Evolutionary conservation across 30 jellyfish, hydroid and myxozoan genomes (phyloP), one percentile per base, ranked within the genome.

Genomic region (Aurelia sp.): DNA sequence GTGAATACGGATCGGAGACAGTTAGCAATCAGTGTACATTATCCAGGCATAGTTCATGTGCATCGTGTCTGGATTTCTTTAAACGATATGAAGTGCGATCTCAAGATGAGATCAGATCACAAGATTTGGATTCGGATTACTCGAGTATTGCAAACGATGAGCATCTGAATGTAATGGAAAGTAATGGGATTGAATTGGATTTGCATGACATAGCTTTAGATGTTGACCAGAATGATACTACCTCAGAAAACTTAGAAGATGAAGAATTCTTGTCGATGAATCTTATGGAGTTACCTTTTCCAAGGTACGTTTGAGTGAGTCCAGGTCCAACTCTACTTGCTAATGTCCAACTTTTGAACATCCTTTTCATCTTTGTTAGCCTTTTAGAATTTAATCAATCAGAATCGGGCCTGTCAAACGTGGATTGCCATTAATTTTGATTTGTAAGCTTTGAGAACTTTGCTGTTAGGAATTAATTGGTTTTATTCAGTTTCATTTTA

Each of bases 121-220:
- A 44, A 44, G 55, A 44, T 44, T 8, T 44, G 55, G 55, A 44
- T 80, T 93, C 98, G 13, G 98, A 88, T 79, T 93, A 93, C 62
- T 89, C 93, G 18, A 93, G 98, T 69, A 69, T 93, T 18, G 95
- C 88, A 13, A 82, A 83, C 55, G 98, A 93, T 47, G 96, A 87
- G 57, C 87, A 50, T 57, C 55, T 44, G 0, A 44, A 44, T 44
- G 76, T 15, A 13, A 15, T 11, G 52, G 85, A 73, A n/a, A 63
- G 63, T 17, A 81, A 57, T 44, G 88, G 88, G 20, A 74, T 85
- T 47, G 84, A 55, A 47, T 74, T 73, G 77, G 78, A 85, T 63
- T 85, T 75, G 73, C 82, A 63, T 6, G 95, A 75, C 8, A 57
- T 55, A 7, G 69, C 48, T 6, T 64, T 27, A 12, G 93, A 51